Evolutionary conservation across 2,113 vertebrate genomes (phyloP).

Genomic region (Platysteira castanea): DNA sequence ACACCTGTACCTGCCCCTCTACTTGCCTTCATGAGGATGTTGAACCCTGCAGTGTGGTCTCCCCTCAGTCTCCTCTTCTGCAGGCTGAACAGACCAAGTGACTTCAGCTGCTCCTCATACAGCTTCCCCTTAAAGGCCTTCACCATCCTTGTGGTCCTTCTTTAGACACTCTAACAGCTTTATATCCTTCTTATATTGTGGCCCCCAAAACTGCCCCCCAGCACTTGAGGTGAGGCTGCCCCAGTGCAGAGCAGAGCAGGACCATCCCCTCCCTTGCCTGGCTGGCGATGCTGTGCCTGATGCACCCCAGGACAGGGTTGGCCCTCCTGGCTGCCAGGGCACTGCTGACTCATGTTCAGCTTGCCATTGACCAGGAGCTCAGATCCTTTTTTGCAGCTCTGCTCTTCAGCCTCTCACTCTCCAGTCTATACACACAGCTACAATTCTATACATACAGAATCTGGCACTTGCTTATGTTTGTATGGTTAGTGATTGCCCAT

Average conservation of each 20-base stretch:
- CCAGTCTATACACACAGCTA: not conserved
- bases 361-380: rapidly evolving
- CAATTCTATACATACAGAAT: too few relatives aligned
- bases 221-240: rapidly evolving
- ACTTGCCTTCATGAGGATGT: not conserved
- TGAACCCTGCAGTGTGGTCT: not conserved
- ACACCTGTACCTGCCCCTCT: not conserved
- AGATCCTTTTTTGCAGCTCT: rapidly evolving
- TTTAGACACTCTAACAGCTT: not conserved
- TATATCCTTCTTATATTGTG: not conserved
- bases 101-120: rapidly evolving
- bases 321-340: not conserved
- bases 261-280: rapidly evolving
- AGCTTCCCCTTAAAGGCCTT: not conserved
- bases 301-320: rapidly evolving
- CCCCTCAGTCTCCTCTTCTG: not conserved
- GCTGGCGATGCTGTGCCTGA: rapidly evolving
- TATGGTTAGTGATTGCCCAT: not conserved
- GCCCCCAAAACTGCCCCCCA: not conserved
- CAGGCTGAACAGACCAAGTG: not conserved
- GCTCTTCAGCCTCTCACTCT: not conserved
- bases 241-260: rapidly evolving
- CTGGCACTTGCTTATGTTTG: not conserved
- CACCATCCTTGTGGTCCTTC: not conserved
- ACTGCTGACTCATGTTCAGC: not conserved